Base-by-base conservation (phyloP, 2,113 vertebrate genomes). In the Ceyx melanurus region DNA sequence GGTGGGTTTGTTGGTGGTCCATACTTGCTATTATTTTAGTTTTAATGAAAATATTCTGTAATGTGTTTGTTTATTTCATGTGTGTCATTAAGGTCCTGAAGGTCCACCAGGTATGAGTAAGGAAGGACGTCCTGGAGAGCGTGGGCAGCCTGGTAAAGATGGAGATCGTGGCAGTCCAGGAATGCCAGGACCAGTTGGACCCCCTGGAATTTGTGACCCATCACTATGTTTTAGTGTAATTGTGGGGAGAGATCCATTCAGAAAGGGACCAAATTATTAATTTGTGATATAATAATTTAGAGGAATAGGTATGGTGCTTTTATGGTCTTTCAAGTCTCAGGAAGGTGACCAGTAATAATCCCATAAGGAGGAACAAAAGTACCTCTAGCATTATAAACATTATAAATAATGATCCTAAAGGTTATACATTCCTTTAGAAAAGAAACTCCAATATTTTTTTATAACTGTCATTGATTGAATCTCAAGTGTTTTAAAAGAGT, bases 211-310 rank as follows among this genome's bases (percentile, higher is more conserved):
- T 87, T 99, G 99, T 82, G 99, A 99, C 88, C 99, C 98, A 50
- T 98, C 99, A 6, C 93, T 99, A 57, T 99, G 99, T 96, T 99
- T 99, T 66, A 97, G 98, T 91, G 97, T 98, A 64, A 98, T 99
- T 96, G 98, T 98, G 81, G 97, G 99, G 89, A 98, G 98, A 97
- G 98, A 99, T 97, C 97, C 98, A 62, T 99, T 99, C 95, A 98
- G 98, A 97, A 99, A 99, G 98, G 99, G 99, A 95, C 99, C 99
- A 94, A 99, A 98, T 97, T 99, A 99, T 98, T 99, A 98, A 97
- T 79, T 97, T 91, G 68, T 72, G 77, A 73, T 93, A 92, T 76
- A 90, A 77, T 92, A 57, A n/a, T 76, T 94, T 88, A 94, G 95
- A 93, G 94, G 80, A 96, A 90, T 95, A 92, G 92, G 92, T 97